phyloP scores from a whole-genome alignment of 2,888 invertebrate species.

The Xestia xanthographa region DNA sequence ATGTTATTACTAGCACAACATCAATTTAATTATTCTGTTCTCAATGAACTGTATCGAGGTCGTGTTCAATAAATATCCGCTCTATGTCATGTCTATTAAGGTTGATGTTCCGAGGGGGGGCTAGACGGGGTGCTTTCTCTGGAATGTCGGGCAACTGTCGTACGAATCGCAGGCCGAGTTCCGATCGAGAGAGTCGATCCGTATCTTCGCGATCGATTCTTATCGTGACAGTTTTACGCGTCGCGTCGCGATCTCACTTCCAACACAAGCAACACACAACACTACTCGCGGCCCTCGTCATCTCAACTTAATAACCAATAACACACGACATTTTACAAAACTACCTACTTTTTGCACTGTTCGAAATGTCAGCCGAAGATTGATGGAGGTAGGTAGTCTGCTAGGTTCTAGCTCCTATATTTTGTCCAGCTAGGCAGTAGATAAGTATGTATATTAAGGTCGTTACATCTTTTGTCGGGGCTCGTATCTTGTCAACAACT shows the following conservation, averaged over 20 bases:
- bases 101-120: slow-evolving; percentile 68
- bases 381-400: slow-evolving; percentile 51
- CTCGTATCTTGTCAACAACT: slow-evolving; percentile 71
- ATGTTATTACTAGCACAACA: slow-evolving; percentile 69
- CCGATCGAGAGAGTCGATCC: slow-evolving; percentile 80
- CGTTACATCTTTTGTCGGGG: slow-evolving; percentile 69
- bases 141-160: slow-evolving; percentile 81
- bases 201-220: slow-evolving; percentile 85
- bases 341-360: slow-evolving; percentile 54
- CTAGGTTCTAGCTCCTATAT: slow-evolving; percentile 44
- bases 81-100: slow-evolving; percentile 73
- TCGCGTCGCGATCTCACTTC: slow-evolving; percentile 80
- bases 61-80: slow-evolving; percentile 62
- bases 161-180: slow-evolving; percentile 72
- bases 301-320: slow-evolving; percentile 57
- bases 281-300: slow-evolving; percentile 61
- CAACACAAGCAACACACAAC: slow-evolving; percentile 72
- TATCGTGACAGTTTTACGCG: slow-evolving; percentile 89
- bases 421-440: slow-evolving; percentile 46
- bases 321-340: slow-evolving; percentile 52
- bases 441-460: slow-evolving; percentile 56
- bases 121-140: slow-evolving; percentile 75
- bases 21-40: slow-evolving; percentile 70
- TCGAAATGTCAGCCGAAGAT: slow-evolving; percentile 56
- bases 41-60: slow-evolving; percentile 63